Percentiles rank a stretch among this genome's conserved stretches.
Conservation (phyloP, 2,888 invertebrate species). For the Troides helena region DNA sequence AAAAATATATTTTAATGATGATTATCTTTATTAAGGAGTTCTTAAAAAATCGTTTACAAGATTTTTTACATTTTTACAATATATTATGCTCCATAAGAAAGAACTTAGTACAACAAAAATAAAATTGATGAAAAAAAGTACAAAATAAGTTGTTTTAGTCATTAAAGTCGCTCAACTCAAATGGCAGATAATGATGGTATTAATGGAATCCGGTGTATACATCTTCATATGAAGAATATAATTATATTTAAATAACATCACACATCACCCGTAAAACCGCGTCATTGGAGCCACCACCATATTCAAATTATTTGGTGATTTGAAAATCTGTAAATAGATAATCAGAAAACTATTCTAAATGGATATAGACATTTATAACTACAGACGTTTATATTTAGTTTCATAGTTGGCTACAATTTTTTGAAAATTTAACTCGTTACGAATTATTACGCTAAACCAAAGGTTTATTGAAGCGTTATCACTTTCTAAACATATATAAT, state of each 20-base stretch:
- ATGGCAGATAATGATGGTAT: background rate
- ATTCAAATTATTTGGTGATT: background rate
- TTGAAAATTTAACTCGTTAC: no score
- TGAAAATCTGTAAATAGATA: background rate
- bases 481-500: no score
- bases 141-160: background rate
- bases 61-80: constrained; percentile 22
- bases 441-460: no score
- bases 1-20: background rate
- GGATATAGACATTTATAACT: background rate
- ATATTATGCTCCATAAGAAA: constrained; percentile 12
- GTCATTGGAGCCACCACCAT: constrained; percentile 16
- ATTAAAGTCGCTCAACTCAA: background rate
- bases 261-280: constrained; percentile 20
- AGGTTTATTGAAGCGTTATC: no score
- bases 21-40: constrained; percentile 11
- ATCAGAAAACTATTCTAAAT: background rate
- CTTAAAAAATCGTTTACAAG: constrained; percentile 22
- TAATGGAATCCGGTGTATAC: constrained; percentile 1
- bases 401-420: no score
- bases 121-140: constrained; percentile 2
- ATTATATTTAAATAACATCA: constrained; percentile 18
- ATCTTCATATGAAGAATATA: background rate
- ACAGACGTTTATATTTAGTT: background rate
- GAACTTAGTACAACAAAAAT: constrained; percentile 12